Conservation (phyloP, 2,113 vertebrate genomes). For the Gymnorhina tibicen region DNA sequence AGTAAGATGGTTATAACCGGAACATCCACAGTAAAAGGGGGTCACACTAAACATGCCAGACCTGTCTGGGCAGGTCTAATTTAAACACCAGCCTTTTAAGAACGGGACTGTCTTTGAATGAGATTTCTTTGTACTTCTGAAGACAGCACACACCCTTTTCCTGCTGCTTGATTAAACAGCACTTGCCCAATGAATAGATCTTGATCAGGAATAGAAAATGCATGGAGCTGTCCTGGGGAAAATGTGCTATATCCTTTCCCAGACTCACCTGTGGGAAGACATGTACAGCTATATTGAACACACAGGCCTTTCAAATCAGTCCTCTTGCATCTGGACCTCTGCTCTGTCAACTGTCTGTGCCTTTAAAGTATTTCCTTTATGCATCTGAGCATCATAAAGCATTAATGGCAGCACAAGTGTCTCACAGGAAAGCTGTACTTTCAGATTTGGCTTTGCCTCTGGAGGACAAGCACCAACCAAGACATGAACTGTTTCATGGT, state of each 20-base stretch:
- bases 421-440: background rate
- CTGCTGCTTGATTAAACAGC: slow-evolving; percentile 66
- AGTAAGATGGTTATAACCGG: slow-evolving; percentile 51
- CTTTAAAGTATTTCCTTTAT: background rate
- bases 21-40: slow-evolving; percentile 59
- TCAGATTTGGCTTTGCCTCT: background rate
- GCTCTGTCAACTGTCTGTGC: background rate
- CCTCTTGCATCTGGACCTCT: background rate
- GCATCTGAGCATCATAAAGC: background rate
- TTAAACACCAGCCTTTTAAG: slow-evolving; percentile 61
- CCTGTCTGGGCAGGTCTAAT: slow-evolving; percentile 68
- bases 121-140: slow-evolving; percentile 63
- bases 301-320: background rate
- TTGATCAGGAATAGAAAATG: slow-evolving; percentile 41
- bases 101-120: slow-evolving; percentile 52
- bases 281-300: background rate
- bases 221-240: slow-evolving; percentile 33
- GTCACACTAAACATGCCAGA: slow-evolving; percentile 56
- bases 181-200: slow-evolving; percentile 67
- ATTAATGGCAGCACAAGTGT: background rate
- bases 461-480: background rate
- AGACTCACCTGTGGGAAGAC: slow-evolving; percentile 59
- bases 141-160: slow-evolving; percentile 67
- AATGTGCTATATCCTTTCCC: slow-evolving; percentile 51
- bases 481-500: fast-evolving